Percentiles rank a stretch among this genome's conserved stretches.
phyloP scores from a whole-genome alignment of 2,797 vertebrate species.

The Cirrhinus mrigala region DNA sequence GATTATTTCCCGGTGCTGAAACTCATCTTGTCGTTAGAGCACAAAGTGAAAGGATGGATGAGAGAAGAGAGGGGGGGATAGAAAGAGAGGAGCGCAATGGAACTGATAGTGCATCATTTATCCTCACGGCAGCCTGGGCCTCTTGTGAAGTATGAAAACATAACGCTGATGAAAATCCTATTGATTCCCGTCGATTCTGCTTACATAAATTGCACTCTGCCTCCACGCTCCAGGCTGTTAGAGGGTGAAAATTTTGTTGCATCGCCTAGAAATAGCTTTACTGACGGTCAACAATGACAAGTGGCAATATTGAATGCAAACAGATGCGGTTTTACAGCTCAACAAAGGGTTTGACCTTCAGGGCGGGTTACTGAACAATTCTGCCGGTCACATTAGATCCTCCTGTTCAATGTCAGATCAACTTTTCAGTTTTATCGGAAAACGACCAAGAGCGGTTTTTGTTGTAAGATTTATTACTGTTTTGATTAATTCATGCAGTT shows the following conservation, averaged over 20 bases:
- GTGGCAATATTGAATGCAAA: constrained; percentile 46
- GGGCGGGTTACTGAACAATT: constrained; percentile 21
- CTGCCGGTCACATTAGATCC: constrained; percentile 14
- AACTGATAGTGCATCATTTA: constrained; percentile 78
- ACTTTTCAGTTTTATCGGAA: background rate
- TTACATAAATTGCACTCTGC: constrained; percentile 78
- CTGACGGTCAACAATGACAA: constrained; percentile 64
- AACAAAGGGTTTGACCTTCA: constrained; percentile 46
- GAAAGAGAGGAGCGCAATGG: constrained; percentile 53
- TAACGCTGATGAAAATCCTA: constrained; percentile 84
- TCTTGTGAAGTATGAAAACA: constrained; percentile 78
- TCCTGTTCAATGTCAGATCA: background rate
- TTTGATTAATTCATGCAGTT: constrained; percentile 37
- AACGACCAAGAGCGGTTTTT: background rate
- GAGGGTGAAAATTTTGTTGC: constrained; percentile 68
- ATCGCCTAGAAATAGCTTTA: constrained; percentile 58
- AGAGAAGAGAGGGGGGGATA: constrained; percentile 56
- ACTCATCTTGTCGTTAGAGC: constrained; percentile 65
- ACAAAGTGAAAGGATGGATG: constrained; percentile 69
- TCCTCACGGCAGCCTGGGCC: constrained; percentile 67
- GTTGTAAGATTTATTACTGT: constrained; percentile 1
- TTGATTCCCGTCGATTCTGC: constrained; percentile 78
- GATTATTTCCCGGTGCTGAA: constrained; percentile 67
- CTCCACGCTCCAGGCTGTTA: constrained; percentile 67
- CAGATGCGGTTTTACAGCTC: constrained; percentile 49